These are phyloP conservation scores for Ectropis crepuscularia DNA, from an alignment of 2,888 invertebrate species.

Conservation along the genomic window DNA sequence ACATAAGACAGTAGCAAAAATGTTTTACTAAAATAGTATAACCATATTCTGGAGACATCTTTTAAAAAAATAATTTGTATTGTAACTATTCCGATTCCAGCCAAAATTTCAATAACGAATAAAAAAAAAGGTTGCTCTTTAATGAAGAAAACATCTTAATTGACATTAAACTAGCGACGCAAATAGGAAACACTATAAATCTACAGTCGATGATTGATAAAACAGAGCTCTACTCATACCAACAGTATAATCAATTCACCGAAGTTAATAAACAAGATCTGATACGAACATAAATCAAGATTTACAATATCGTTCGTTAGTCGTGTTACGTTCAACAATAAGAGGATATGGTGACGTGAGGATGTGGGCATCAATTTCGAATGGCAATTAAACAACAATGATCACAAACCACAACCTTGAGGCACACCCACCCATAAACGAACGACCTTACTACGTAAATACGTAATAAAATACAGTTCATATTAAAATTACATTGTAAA, in stretches of 20 bases:
- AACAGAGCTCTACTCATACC: background rate
- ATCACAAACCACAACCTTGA: conserved; percentile 44
- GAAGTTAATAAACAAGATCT: conserved; percentile 8
- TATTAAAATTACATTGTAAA: background rate
- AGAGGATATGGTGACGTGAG: conserved; percentile 28
- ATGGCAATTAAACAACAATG: conserved; percentile 44
- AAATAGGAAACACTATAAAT: background rate
- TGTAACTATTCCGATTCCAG: no score
- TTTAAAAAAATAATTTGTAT: no score
- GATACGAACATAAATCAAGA: conserved; percentile 18
- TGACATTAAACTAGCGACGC: no score
- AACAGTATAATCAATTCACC: background rate
- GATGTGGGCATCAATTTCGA: conserved; percentile 36
- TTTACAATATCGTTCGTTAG: conserved; percentile 18
- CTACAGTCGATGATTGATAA: background rate
- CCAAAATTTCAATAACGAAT: no score
- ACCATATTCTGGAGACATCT: no score
- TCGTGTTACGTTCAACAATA: conserved; percentile 19
- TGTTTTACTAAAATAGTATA: no score
- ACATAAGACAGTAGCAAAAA: no score
- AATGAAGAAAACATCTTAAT: background rate
- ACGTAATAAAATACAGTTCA: conserved; percentile 5
- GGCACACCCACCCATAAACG: conserved; percentile 36
- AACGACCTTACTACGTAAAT: conserved; percentile 21
- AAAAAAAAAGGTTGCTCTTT: background rate